Conservation (phyloP, 2,113 vertebrate genomes). For the Micronisus gabar region DNA sequence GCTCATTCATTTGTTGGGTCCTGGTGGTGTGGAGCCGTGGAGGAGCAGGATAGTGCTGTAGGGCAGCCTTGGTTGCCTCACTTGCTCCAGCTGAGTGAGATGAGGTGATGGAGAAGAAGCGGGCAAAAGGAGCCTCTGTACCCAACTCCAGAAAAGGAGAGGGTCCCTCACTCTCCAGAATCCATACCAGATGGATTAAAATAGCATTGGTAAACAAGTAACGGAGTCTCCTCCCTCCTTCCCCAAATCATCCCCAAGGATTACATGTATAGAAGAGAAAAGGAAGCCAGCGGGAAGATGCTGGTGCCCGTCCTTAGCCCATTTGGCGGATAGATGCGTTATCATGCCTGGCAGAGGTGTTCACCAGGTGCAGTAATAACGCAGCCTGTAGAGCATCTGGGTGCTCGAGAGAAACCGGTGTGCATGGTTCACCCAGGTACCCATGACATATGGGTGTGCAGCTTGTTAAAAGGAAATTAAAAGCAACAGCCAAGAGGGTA, state of each 20-base stretch:
- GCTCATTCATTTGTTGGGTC: neutral
- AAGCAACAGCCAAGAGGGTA: neutral
- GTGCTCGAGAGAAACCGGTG: neutral
- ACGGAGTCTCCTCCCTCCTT: neutral
- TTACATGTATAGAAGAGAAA: neutral
- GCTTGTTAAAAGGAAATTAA: neutral
- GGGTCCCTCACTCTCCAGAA: neutral
- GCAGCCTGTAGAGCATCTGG: neutral
- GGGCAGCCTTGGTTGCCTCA: rapidly evolving
- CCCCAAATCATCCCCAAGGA: neutral
- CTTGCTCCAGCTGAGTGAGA: neutral
- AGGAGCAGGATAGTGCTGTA: neutral
- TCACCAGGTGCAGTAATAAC: neutral
- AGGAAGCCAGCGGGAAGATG: neutral
- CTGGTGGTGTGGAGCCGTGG: rapidly evolving
- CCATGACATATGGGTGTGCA: neutral
- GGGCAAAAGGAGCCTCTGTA: neutral
- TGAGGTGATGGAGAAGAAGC: neutral
- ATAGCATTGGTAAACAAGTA: neutral
- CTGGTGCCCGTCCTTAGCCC: neutral
- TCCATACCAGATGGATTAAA: neutral
- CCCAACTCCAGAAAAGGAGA: neutral
- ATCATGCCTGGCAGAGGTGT: neutral
- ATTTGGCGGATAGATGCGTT: neutral
- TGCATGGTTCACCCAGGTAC: neutral